Evolutionary conservation across 2,888 invertebrate genomes (phyloP).

Genomic region (Drosophila kanekoi): DNA sequence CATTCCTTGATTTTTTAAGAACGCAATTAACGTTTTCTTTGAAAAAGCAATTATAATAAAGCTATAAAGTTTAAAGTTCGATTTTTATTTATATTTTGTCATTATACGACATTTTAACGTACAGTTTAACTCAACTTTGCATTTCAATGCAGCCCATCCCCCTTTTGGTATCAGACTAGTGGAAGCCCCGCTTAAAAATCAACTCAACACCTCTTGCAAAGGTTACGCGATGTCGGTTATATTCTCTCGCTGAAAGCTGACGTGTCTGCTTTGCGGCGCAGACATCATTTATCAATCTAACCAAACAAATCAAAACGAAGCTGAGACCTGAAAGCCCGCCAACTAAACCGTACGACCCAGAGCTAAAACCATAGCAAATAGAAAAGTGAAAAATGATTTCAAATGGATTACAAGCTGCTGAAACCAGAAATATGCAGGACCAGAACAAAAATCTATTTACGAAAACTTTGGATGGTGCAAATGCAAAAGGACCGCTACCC

Average conservation of each 20-base stretch:
- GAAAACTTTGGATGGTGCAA: conserved; percentile 62
- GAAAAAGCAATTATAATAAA: too few species aligned
- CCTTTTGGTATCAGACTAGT: background rate
- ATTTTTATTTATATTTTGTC: too few species aligned
- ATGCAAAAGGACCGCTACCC: conserved; percentile 57
- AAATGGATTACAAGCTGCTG: conserved; percentile 75
- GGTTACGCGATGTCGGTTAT: conserved; percentile 17
- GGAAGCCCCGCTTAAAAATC: background rate
- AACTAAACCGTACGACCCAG: conserved; percentile 9
- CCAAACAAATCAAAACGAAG: conserved; percentile 75
- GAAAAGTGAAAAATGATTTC: conserved; percentile 77
- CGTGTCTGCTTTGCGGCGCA: conserved; percentile 69
- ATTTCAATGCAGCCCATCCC: background rate
- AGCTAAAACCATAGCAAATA: conserved; percentile 66
- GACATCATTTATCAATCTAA: conserved; percentile 75
- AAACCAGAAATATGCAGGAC: conserved; percentile 34
- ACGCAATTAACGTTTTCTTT: too few species aligned
- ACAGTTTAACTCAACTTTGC: background rate
- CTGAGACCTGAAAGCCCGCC: conserved; percentile 30
- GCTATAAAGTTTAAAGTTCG: too few species aligned
- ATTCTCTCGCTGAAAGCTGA: conserved; percentile 34
- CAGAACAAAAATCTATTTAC: conserved; percentile 72
- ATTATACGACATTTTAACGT: too few species aligned
- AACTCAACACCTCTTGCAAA: conserved; percentile 28
- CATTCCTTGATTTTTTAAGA: too few species aligned